A percentile compares a stretch with the other conserved stretches of the same genome.
phyloP scores from a whole-genome alignment of 2,113 vertebrate species.

The Stegastes partitus region DNA sequence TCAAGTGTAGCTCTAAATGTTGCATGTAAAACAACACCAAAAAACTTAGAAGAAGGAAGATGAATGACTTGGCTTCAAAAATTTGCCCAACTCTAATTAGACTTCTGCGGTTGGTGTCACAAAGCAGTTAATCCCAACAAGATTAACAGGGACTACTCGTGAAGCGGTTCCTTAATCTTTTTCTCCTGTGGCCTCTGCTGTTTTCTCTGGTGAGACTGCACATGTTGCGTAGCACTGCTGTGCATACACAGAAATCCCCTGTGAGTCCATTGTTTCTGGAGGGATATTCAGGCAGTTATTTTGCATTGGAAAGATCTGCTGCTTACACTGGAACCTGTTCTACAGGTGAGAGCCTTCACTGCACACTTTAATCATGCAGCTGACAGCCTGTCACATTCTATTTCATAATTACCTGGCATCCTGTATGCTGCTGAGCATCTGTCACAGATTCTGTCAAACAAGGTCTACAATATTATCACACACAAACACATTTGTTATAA shows the following conservation, averaged over 20 bases:
- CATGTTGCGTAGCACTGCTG: slow-evolving; percentile 1
- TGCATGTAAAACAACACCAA: too few relatives aligned
- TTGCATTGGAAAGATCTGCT: too few relatives aligned
- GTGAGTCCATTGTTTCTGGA: not conserved
- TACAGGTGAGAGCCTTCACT: slow-evolving; percentile 17
- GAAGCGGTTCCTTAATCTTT: not conserved
- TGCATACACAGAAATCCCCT: not conserved
- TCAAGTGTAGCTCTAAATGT: not conserved
- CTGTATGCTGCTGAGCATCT: too few relatives aligned
- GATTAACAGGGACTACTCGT: not conserved
- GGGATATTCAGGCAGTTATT: not conserved
- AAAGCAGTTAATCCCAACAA: not conserved
- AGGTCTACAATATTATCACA: not conserved
- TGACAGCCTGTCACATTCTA: slow-evolving; percentile 29
- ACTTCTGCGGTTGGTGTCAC: not conserved
- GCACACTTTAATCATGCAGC: not conserved
- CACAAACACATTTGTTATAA: not conserved
- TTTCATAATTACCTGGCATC: not conserved
- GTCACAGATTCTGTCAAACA: not conserved
- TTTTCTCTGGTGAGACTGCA: not conserved
- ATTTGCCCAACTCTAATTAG: too few relatives aligned
- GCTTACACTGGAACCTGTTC: slow-evolving; percentile 8
- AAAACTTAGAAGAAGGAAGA: too few relatives aligned
- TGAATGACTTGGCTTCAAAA: not conserved
- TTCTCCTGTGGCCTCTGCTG: not conserved